Percentiles rank a stretch among this genome's conserved stretches.
phyloP scores from a whole-genome alignment of 2,888 invertebrate genomes.

The Temnothorax rugatulus region DNA sequence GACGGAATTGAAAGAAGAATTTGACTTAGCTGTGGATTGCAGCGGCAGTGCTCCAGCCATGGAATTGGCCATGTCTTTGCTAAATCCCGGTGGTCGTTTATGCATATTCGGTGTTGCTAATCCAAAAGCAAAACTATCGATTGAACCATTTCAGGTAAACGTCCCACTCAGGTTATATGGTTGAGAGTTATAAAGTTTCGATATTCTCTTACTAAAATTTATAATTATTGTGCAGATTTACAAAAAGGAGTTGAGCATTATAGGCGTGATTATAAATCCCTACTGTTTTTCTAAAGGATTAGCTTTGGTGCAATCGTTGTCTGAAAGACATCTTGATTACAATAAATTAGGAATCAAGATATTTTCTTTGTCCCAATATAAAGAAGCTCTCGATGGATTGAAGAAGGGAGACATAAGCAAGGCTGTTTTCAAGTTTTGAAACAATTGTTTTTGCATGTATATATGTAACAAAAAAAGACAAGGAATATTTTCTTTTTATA shows the following conservation, averaged over 20 bases:
- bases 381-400: constrained; percentile 87
- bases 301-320: constrained; percentile 89
- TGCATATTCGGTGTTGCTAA: constrained; percentile 91
- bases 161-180: no score
- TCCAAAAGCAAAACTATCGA: constrained; percentile 86
- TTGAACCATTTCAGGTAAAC: constrained; percentile 81
- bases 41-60: constrained; percentile 91
- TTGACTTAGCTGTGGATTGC: constrained; percentile 91
- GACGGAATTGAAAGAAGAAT: constrained; percentile 87
- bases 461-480: not conserved
- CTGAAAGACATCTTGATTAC: constrained; percentile 89
- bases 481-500: not conserved
- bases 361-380: constrained; percentile 87
- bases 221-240: constrained; percentile 87
- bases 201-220: constrained; percentile 18
- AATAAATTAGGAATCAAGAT: constrained; percentile 88
- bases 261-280: constrained; percentile 91
- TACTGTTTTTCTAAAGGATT: constrained; percentile 90
- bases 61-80: constrained; percentile 88
- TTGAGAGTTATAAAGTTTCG: not conserved
- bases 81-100: constrained; percentile 89
- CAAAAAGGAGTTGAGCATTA: constrained; percentile 89
- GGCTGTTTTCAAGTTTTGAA: constrained; percentile 88
- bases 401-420: constrained; percentile 88
- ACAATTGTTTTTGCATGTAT: not conserved